Evolutionary conservation across 2,888 invertebrate species (phyloP).

Genomic region (Callinectes sapidus): DNA sequence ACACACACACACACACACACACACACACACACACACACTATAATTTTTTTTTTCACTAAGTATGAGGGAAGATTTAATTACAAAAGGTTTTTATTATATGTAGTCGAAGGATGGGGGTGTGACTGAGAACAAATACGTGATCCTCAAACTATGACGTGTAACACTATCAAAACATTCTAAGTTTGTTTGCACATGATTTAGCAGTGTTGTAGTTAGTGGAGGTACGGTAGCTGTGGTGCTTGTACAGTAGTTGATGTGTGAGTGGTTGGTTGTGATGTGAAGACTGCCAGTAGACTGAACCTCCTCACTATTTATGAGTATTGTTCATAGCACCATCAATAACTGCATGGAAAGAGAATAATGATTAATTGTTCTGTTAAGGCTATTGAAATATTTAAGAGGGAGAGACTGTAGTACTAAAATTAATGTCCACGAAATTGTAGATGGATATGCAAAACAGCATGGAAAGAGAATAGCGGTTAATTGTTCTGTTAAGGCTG

Average conservation of each 20-base stretch:
- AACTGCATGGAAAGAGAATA: too few species aligned
- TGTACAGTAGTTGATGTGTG: background rate
- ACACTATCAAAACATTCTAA: background rate
- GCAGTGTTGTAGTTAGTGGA: background rate
- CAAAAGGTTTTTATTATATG: background rate
- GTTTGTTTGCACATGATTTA: background rate
- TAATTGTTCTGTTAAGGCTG: too few species aligned
- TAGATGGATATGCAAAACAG: too few species aligned
- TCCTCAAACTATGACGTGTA: background rate
- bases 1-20: constrained; percentile 21
- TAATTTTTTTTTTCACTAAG: too few species aligned
- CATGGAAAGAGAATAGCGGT: too few species aligned
- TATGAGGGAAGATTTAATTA: background rate
- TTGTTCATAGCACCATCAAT: too few species aligned
- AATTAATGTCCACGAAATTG: too few species aligned
- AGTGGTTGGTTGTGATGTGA: background rate
- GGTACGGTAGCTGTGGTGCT: background rate
- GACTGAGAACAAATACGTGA: background rate
- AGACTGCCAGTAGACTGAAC: background rate
- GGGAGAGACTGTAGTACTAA: too few species aligned
- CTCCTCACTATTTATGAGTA: too few species aligned
- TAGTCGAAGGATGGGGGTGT: background rate
- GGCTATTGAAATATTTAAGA: too few species aligned
- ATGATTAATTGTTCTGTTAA: too few species aligned
- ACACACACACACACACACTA: constrained; percentile 46